Percentiles rank a stretch among this genome's conserved stretches.
Conservation (phyloP, 2,113 vertebrate genomes). For the Hoplias malabaricus region DNA sequence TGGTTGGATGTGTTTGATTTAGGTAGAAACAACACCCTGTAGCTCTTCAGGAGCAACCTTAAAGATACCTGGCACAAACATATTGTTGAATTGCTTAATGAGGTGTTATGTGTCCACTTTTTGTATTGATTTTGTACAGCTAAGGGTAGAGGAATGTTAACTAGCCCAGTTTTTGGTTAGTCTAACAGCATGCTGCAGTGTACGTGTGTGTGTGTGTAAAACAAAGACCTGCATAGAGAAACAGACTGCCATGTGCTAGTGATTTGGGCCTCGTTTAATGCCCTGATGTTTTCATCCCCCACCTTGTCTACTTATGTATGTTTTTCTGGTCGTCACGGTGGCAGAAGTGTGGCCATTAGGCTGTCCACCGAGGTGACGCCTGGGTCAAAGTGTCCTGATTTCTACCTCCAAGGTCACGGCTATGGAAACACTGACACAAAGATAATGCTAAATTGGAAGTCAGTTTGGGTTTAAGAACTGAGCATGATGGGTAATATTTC, state of each 20-base stretch:
- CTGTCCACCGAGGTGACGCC: conserved; percentile 62
- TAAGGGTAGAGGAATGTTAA: conserved; percentile 36
- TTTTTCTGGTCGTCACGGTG: conserved; percentile 73
- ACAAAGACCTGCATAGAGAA: conserved; percentile 39
- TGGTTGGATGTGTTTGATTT: background rate
- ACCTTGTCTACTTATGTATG: conserved; percentile 41
- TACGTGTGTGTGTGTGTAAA: conserved; percentile 22
- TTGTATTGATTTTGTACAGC: conserved; percentile 8
- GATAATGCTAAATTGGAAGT: background rate
- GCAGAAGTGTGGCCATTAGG: conserved; percentile 69
- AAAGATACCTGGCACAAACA: background rate
- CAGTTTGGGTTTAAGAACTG: background rate
- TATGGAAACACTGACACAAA: conserved; percentile 41
- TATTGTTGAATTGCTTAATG: background rate
- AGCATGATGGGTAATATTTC: background rate
- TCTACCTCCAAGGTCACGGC: conserved; percentile 20
- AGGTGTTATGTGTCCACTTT: background rate
- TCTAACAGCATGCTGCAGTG: conserved; percentile 23
- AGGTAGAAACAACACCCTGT: background rate
- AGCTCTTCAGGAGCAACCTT: background rate
- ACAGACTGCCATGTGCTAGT: conserved; percentile 66
- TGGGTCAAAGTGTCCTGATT: conserved; percentile 60
- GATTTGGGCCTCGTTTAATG: conserved; percentile 65
- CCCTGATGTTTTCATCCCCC: conserved; percentile 16
- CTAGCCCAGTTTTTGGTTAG: background rate